Evolutionary conservation across 2,113 vertebrate genomes (phyloP), one percentile per base, ranked within the genome.

Genomic region (Mormyrus iriodes): DNA sequence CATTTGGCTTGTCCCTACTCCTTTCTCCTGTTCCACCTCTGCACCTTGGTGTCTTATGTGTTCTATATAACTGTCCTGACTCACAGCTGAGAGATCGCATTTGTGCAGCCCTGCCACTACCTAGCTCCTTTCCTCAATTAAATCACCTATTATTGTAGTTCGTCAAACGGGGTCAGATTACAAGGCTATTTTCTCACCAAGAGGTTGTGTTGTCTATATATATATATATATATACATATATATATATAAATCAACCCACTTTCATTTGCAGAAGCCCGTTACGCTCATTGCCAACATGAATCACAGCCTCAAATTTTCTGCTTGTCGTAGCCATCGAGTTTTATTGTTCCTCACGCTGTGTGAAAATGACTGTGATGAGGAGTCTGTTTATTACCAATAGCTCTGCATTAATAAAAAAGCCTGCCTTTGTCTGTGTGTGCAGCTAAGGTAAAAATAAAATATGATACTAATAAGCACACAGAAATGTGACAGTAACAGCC

Each of bases 381-480:
- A 48, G 9, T 3, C 39, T 84, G 82, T 84, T 84, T 84, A 84
- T 84, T 84, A 84, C 82, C 82, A 84, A 42, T 39, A 79, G 73
- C 73, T 42, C 35, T 0, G 24, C 39, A 44, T 84, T 84, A 84
- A 44, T 46, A 82, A n/a, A 83, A 82, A 86, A 83, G 21, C 27
- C n/a, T 31, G 10, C 24, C 82, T 84, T 44, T 48, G 31, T 48
- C 21, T 24, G 8, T 53, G 84, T 53, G 39, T 49, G 85, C 51
- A 86, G 85, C 15, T 15, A 35, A 31, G 27, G 85, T 86, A 48
- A 85, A 85, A 85, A 48, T 53, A 53, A 31, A 86, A 48, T 51
- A 86, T 53, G 85, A 48, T 53, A 35, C 85, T 35, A 86, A 53
- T 53, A 86, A 86, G 85, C 51, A 86, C 27, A 19, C 48, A 39